Evolutionary conservation across 2,797 vertebrate genomes (phyloP).

Genomic region (Botia kubotai): DNA sequence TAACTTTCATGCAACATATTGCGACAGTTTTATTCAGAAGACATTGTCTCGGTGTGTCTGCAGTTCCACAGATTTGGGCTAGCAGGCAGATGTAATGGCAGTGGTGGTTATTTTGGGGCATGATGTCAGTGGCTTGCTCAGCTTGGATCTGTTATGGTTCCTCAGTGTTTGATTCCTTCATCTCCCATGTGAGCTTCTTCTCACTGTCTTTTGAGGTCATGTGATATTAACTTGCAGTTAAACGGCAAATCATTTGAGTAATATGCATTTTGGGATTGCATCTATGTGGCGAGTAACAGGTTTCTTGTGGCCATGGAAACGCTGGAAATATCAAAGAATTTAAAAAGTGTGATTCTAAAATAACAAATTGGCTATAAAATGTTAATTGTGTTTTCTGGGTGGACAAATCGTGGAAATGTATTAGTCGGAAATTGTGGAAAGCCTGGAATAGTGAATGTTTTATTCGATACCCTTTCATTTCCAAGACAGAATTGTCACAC

Average conservation of each 20-base stretch:
- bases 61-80: neutral
- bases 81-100: constrained; percentile 55
- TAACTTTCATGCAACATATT: too few relatives aligned
- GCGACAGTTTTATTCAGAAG: neutral
- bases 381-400: too few relatives aligned
- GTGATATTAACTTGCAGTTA: neutral
- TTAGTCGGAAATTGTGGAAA: too few relatives aligned
- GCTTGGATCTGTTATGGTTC: constrained; percentile 69
- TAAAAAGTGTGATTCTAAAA: too few relatives aligned
- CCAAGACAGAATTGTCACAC: too few relatives aligned
- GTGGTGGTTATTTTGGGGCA: constrained; percentile 66
- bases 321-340: too few relatives aligned
- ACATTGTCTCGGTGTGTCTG: constrained; percentile 7
- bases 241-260: neutral
- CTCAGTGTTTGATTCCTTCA: constrained; percentile 71
- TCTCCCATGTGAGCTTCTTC: constrained; percentile 77
- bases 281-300: neutral
- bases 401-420: too few relatives aligned
- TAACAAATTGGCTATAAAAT: too few relatives aligned
- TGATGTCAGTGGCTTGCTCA: constrained; percentile 73
- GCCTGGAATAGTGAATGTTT: too few relatives aligned
- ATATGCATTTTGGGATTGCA: neutral
- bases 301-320: neutral
- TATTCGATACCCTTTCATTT: too few relatives aligned
- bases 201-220: constrained; percentile 66